Conservation (phyloP, 2,113 vertebrate genomes). For the Machaerirhynchus nigripectus region DNA sequence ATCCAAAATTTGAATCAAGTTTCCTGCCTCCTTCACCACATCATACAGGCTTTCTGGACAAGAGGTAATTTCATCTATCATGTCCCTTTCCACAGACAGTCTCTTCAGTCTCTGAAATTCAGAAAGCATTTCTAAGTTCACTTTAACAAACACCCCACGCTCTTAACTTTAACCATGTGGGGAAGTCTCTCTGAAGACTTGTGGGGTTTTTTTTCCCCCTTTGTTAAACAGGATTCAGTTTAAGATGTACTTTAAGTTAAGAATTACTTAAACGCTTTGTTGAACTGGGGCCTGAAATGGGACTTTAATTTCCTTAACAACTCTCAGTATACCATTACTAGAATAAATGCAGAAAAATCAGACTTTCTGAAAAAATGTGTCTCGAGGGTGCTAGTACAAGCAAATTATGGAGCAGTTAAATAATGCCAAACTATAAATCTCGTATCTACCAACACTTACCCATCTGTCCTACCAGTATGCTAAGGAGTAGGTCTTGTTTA, state of each 20-base stretch:
- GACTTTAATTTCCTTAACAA: conserved; percentile 57
- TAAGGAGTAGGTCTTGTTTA: conserved; percentile 19
- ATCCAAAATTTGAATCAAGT: not conserved
- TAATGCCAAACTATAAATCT: conserved; percentile 41
- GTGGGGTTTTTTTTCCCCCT: not conserved
- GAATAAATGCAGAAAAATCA: conserved; percentile 37
- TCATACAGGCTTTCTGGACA: not conserved
- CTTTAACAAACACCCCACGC: not conserved
- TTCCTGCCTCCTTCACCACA: not conserved
- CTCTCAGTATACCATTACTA: not conserved
- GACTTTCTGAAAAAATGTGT: conserved; percentile 29
- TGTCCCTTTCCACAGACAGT: not conserved
- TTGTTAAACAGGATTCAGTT: not conserved
- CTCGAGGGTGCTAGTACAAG: conserved; percentile 10
- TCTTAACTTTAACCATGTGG: not conserved
- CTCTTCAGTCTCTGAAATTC: not conserved
- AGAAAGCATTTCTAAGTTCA: not conserved
- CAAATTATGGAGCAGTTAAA: conserved; percentile 42
- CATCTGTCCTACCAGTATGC: conserved; percentile 13
- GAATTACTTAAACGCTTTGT: conserved; percentile 42
- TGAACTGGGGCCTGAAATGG: conserved; percentile 39
- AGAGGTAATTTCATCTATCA: not conserved
- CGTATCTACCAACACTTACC: conserved; percentile 18
- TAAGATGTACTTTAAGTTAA: conserved; percentile 33
- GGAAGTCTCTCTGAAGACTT: not conserved